Conservation (phyloP, 2,888 invertebrate species). For the Stenoptilia bipunctidactyla region DNA sequence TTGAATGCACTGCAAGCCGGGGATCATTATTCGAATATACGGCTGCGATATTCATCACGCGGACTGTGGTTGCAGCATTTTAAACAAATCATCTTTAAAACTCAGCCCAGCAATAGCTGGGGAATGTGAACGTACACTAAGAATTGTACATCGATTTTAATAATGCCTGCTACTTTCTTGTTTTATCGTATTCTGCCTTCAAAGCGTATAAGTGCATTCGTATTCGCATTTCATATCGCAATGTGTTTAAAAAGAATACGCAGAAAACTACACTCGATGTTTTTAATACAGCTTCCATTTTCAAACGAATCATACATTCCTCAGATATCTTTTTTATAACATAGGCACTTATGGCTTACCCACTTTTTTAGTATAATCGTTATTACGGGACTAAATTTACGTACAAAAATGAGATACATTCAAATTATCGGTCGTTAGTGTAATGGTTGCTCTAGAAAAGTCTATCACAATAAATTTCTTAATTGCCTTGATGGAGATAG, state of each 20-base stretch:
- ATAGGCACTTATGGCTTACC: no score
- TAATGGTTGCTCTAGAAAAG: slow-evolving; percentile 54
- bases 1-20: slow-evolving; percentile 66
- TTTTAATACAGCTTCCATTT: no score
- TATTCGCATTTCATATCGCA: slow-evolving; percentile 24
- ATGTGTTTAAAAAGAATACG: slow-evolving; percentile 7
- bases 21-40: slow-evolving; percentile 68
- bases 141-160: slow-evolving; percentile 36
- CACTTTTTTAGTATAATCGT: no score
- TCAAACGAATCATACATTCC: no score
- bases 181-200: slow-evolving; percentile 16
- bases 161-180: slow-evolving; percentile 26
- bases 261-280: no score
- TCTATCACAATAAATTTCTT: slow-evolving; percentile 61
- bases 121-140: slow-evolving; percentile 26
- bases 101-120: slow-evolving; percentile 24
- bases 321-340: no score
- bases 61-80: slow-evolving; percentile 52
- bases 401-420: slow-evolving; percentile 18
- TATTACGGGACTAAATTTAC: not conserved
- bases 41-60: slow-evolving; percentile 65
- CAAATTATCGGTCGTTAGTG: slow-evolving; percentile 52
- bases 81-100: slow-evolving; percentile 68
- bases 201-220: slow-evolving; percentile 13
- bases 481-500: slow-evolving; percentile 46